Evolutionary conservation across 1,140 invertebrate genomes (phyloP), one percentile per base, ranked within the genome.

Genomic region (Pygmarrhopalites habei): DNA sequence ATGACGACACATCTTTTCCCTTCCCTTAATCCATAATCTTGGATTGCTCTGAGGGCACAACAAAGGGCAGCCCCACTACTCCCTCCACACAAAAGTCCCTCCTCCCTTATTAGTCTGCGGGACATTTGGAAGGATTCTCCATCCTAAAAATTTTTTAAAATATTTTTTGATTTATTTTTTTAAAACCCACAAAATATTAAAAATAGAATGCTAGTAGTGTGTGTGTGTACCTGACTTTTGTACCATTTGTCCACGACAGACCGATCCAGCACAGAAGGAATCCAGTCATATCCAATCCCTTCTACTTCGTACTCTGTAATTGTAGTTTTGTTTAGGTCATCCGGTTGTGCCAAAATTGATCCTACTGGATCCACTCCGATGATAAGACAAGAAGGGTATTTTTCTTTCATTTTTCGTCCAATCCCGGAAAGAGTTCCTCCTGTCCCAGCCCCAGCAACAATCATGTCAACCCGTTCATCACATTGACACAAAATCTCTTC

Each of bases 51-150:
- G 0, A 98, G 64, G 1, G 94, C 93, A 26, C 77, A 85, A 66
- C 79, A 79, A 77, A 98, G 81, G 2, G 88, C 90, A 14, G 90
- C 80, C 0, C 97, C 97, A 76, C 90, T 90, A 69, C 93, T 97
- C 14, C 90, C 93, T 73, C 89, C 94, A 75, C 92, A 95, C 0
- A 98, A 79, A 26, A 99, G 75, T 30, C 95, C 96, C 79, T 99
- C 96, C 70, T 96, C 84, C 62, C 82, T 83, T 43, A 98, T 97
- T 5, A 99, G 77, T 65, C 86, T 78, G 49, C 93, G 79, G 2
- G 95, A 82, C 83, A 90, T 86, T n/a, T 80, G 77, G 25, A 99
- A 83, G 0, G 92, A 86, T 43, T 88, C 83, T 52, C 80, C 78
- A 73, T 99, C 96, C 28, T 80, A 80, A 0, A n/a, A n/a, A n/a